These are phyloP conservation scores for Nibea coibor DNA, from an alignment of 2,113 vertebrate species.

Conservation along the genomic window DNA sequence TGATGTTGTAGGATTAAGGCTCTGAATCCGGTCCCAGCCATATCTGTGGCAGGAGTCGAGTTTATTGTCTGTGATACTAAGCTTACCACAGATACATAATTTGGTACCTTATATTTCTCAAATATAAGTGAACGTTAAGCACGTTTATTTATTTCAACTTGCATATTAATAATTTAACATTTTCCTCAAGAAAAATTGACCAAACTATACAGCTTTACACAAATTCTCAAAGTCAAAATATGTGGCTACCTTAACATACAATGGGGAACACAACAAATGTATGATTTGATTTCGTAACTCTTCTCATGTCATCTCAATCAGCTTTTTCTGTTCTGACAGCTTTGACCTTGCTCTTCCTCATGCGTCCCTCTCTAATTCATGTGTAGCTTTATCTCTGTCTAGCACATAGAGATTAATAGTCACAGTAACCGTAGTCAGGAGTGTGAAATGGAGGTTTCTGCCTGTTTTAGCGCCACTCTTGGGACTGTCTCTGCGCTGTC, in stretches of 20 bases:
- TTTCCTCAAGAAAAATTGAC: neutral
- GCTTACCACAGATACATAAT: constrained; percentile 72
- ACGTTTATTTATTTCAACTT: neutral
- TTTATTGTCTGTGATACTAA: constrained; percentile 83
- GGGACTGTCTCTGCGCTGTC: constrained; percentile 59
- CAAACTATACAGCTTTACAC: neutral
- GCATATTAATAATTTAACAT: neutral
- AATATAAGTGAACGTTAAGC: constrained; percentile 18
- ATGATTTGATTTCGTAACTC: constrained; percentile 26
- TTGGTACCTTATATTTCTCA: constrained; percentile 51
- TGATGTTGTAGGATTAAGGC: constrained; percentile 87
- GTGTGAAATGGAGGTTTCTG: constrained; percentile 72
- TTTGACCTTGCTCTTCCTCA: constrained; percentile 50
- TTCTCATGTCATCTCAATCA: constrained; percentile 17
- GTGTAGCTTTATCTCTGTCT: constrained; percentile 35
- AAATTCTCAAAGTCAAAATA: constrained; percentile 3
- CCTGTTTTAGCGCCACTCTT: constrained; percentile 57
- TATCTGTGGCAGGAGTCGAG: constrained; percentile 82
- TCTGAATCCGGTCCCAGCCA: constrained; percentile 82
- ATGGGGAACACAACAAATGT: constrained; percentile 7
- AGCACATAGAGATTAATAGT: constrained; percentile 57
- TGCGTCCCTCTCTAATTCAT: constrained; percentile 43
- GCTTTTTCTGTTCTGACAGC: constrained; percentile 23
- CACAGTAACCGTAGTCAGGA: constrained; percentile 39
- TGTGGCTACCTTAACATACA: neutral